Base-by-base conservation (phyloP, 1,140 invertebrate species). In the Trichonephila clavipes region DNA sequence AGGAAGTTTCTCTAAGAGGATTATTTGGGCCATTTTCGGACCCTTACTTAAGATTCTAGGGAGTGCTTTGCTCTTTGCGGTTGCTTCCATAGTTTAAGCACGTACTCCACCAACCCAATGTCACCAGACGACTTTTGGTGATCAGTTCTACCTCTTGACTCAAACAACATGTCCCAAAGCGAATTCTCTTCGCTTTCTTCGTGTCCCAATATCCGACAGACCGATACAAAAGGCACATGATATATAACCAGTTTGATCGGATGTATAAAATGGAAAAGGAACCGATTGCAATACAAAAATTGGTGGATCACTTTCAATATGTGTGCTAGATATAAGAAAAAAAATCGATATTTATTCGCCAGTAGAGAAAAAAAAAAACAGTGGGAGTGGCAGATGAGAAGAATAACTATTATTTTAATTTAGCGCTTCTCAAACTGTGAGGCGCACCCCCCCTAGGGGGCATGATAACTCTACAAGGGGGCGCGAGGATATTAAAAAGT, bases 51-150 rank as follows among this genome's bases (percentile, higher is more conserved):
- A 83, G 90, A 92, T 92, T 92, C 90, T 24, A 28, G 28, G 21
- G 90, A 92, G 59, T n/a, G 61, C n/a, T 62, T 66, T 85, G 82
- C 82, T 92, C 81, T 92, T 92, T 90, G 77, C 61, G 90, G 88
- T 90, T 81, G 28, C 62, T 90, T 90, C 14, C 28, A 58, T 64
- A 92, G 77, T 92, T 85, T 58, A 34, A 34, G 69, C 90, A 92
- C 90, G 90, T 92, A 18, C 62, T 51, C 66, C 16, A 58, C 69
- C 21, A 61, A 81, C 88, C 72, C 88, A 66, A 90, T 81, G 69
- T 90, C 88, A 58, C 88, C 69, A 81, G 88, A 62, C 88, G 88
- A 90, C 82, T 92, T 92, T 69, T 83, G 90, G 90, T 59, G 77
- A 83, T 92, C 90, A 85, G 59, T 92, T 92, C 81, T n/a, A 58